phyloP scores from a whole-genome alignment of 2,113 vertebrate genomes.

The Thamnophis sirtalis region DNA sequence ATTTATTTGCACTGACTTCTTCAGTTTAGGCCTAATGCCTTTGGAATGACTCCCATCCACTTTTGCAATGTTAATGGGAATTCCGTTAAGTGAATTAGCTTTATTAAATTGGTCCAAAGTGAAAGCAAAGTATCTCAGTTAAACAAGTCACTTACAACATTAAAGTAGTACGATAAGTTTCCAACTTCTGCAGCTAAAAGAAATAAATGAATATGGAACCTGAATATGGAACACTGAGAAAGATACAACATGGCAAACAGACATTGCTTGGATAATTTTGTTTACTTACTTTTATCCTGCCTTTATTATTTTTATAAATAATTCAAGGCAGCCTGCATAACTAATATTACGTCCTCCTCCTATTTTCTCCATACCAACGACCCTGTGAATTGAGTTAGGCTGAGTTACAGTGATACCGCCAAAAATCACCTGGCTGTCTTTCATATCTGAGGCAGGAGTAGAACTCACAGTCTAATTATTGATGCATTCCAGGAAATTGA shows the following conservation, averaged over 20 bases:
- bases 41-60: conserved; percentile 35
- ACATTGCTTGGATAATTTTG: neutral
- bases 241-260: neutral
- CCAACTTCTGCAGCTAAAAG: neutral
- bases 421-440: neutral
- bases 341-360: neutral
- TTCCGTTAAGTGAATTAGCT: conserved; percentile 21
- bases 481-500: neutral
- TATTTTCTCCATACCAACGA: neutral
- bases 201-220: neutral
- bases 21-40: conserved; percentile 28
- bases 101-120: conserved; percentile 24
- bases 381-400: neutral
- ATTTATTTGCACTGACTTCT: neutral
- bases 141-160: conserved; percentile 4
- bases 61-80: conserved; percentile 36
- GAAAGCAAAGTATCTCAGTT: conserved; percentile 32
- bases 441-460: neutral
- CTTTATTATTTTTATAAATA: neutral
- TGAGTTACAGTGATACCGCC: too few species aligned
- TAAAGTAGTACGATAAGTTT: conserved; percentile 11
- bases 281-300: neutral
- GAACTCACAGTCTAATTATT: neutral
- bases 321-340: neutral
- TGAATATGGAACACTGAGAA: neutral